Base-by-base conservation (phyloP, 2,888 invertebrate species). In the Patella depressa region DNA sequence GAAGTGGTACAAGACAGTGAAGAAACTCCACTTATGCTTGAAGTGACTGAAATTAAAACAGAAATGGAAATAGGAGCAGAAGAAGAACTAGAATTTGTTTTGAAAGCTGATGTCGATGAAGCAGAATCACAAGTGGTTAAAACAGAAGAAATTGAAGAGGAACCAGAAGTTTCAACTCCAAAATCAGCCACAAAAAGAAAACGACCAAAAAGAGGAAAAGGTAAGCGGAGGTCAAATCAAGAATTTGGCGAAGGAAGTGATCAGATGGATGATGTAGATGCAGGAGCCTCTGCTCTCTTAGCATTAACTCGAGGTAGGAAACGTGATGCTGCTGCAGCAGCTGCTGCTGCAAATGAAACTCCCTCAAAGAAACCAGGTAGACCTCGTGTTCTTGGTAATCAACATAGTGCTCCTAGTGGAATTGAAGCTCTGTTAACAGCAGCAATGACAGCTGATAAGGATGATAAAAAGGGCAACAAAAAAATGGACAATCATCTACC, bases 361-460 rank as follows among this genome's bases (percentile, higher is more conserved):
- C 24, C 65, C 14, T 24, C 12, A 24, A 65, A 65, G 65, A 65
- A 65, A 65, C 65, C 65, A 24, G 65, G 65, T 65, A 24, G 65
- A 12, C 65, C 65, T 19, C 19, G 65, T 24, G 65, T 65, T 65
- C 24, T 65, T 19, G 65, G 65, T 65, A 65, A 65, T 65, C 65
- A 65, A 65, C 65, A 65, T 14, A 65, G 65, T 65, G 65, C 65
- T 14, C 65, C 65, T 24, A 24, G 19, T 65, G 65, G 65, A 24
- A 65, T 65, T 65, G 65, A 65, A 65, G 65, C 65, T 65, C 65
- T 65, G 24, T 24, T 65, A 24, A 65, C 65, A 65, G 65, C 65
- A 65, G 65, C 65, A 19, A 65, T 65, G 65, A 65, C 65, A 14
- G 65, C 65, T 24, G 65, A 65, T 65, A 65, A 65, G 14, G 65